A percentile compares a stretch with the other conserved stretches of the same genome.
phyloP scores from a whole-genome alignment of 2,888 invertebrate genomes.

The Leptopterna dolabrata region DNA sequence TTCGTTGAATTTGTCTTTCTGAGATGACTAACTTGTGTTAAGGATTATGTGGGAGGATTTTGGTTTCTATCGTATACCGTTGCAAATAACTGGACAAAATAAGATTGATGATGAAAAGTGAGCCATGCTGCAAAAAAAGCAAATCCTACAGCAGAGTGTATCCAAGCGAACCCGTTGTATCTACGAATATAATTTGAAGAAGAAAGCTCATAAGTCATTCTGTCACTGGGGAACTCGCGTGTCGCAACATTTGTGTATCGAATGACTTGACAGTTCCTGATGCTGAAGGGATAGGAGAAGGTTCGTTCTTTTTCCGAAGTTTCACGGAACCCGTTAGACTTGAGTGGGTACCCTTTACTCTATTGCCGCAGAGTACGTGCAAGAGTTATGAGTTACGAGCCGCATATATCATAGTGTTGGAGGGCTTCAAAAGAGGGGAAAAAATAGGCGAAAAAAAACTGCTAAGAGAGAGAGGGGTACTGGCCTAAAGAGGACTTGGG shows the following conservation, averaged over 20 bases:
- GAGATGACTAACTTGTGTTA: too few relatives aligned
- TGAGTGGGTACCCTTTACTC: not conserved
- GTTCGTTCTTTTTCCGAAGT: not conserved
- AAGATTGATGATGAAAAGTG: too few relatives aligned
- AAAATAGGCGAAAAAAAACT: not conserved
- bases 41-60: too few relatives aligned
- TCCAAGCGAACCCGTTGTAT: not conserved
- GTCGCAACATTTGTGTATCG: not conserved
- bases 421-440: not conserved
- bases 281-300: not conserved
- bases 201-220: not conserved
- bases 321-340: not conserved
- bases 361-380: not conserved
- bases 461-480: not conserved
- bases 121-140: too few relatives aligned
- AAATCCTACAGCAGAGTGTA: too few relatives aligned
- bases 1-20: too few relatives aligned
- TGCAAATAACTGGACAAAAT: too few relatives aligned
- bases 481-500: not conserved
- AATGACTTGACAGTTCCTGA: not conserved
- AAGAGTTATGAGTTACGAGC: not conserved
- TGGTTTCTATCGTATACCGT: too few relatives aligned
- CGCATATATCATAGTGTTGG: constrained; percentile 5
- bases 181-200: not conserved
- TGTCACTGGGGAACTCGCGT: not conserved